These are phyloP conservation scores for Setipinna tenuifilis DNA, from an alignment of 2,797 vertebrate genomes.

Conservation along the genomic window DNA sequence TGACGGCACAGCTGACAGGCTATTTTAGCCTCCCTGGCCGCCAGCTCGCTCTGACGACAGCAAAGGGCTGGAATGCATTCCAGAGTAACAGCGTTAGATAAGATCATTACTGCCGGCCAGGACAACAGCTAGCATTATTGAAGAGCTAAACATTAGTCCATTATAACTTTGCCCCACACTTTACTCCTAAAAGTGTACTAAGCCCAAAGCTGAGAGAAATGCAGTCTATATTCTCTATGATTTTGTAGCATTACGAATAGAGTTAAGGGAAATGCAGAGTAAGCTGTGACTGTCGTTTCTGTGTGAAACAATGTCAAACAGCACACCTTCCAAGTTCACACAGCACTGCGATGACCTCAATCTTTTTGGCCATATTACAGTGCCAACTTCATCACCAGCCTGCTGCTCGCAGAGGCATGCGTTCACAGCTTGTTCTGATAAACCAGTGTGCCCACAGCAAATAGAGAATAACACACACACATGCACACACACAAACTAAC, in stretches of 20 bases:
- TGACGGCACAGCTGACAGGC: conserved; percentile 34
- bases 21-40: conserved; percentile 42
- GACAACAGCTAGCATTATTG: background rate
- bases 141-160: conserved; percentile 2
- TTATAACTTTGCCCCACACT: background rate
- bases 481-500: background rate
- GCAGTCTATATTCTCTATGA: background rate
- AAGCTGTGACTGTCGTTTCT: background rate
- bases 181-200: background rate
- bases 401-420: conserved; percentile 54
- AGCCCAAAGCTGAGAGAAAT: background rate
- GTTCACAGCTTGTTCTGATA: conserved; percentile 67
- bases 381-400: conserved; percentile 10
- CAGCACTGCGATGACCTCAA: background rate
- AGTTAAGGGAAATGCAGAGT: background rate
- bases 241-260: background rate
- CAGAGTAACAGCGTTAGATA: conserved; percentile 45
- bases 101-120: conserved; percentile 35
- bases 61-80: conserved; percentile 40
- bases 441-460: conserved; percentile 62
- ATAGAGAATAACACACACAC: conserved; percentile 51
- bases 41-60: conserved; percentile 39
- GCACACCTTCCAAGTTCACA: background rate
- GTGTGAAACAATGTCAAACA: background rate
- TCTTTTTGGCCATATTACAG: background rate